A percentile compares a stretch with the other conserved stretches of the same genome.
These are phyloP conservation scores for Parthenolecanium corni DNA, from an alignment of 2,888 invertebrate genomes.

Conservation along the genomic window DNA sequence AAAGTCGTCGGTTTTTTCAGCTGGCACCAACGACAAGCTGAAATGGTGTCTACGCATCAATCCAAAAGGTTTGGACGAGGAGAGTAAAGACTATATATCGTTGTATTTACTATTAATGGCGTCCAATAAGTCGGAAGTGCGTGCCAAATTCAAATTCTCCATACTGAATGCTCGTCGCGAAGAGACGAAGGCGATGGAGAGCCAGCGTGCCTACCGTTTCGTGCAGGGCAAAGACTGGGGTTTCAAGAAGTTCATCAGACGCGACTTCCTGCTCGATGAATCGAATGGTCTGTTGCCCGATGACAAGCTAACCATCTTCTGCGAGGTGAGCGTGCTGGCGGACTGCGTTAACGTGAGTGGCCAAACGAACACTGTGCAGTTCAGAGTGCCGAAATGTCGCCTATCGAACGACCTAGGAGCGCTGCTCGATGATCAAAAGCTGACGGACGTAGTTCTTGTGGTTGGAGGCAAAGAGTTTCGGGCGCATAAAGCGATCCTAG, in stretches of 20 bases:
- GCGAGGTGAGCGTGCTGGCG: constrained; percentile 94
- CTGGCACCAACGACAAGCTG: constrained; percentile 97
- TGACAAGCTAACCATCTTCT: constrained; percentile 98
- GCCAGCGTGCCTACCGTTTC: constrained; percentile 91
- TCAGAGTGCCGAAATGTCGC: constrained; percentile 90
- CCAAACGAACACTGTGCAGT: constrained; percentile 94
- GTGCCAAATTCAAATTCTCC: constrained; percentile 99
- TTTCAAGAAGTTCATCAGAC: constrained; percentile 97
- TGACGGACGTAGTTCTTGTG: constrained; percentile 91
- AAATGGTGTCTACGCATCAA: constrained; percentile 99
- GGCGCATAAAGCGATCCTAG: constrained; percentile 94
- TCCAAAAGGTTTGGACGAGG: constrained; percentile 98
- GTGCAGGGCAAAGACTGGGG: constrained; percentile 99
- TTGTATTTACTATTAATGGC: constrained; percentile 96
- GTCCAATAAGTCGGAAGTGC: constrained; percentile 99
- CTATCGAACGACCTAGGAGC: constrained; percentile 87
- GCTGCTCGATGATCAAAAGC: constrained; percentile 91
- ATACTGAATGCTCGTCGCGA: constrained; percentile 99
- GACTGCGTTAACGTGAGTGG: constrained; percentile 99
- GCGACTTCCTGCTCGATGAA: constrained; percentile 97
- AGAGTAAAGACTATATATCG: constrained; percentile 99
- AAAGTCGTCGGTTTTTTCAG: constrained; percentile 98
- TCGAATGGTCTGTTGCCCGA: constrained; percentile 96
- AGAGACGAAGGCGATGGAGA: constrained; percentile 99
- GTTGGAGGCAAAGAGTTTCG: constrained; percentile 82